These are phyloP conservation scores for Neopelma chrysocephalum DNA, from an alignment of 2,797 vertebrate genomes.

Conservation along the genomic window DNA sequence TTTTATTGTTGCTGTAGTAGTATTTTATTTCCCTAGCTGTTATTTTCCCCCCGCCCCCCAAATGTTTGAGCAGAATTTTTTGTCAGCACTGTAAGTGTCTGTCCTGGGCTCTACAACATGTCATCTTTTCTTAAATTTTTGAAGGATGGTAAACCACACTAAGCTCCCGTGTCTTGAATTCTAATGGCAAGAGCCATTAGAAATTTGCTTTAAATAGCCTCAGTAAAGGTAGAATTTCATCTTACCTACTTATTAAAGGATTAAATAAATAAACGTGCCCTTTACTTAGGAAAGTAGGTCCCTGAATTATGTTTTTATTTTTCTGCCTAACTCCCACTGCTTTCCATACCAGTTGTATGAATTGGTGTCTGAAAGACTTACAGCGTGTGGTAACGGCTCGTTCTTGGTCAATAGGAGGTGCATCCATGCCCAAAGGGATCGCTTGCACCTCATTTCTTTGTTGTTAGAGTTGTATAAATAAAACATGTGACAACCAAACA, in stretches of 20 bases:
- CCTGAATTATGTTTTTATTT: background rate
- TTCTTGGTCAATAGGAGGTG: background rate
- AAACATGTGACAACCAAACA: background rate
- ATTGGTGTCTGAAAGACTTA: background rate
- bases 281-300: background rate
- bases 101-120: background rate
- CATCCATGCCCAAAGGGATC: background rate
- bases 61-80: background rate
- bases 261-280: constrained; percentile 23
- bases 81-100: background rate
- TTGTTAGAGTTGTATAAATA: background rate
- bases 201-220: constrained; percentile 22
- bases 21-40: background rate
- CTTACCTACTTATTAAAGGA: constrained; percentile 21
- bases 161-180: background rate
- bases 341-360: background rate
- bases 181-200: background rate
- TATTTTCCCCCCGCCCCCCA: background rate
- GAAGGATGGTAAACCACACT: background rate
- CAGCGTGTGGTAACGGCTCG: background rate
- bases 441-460: background rate
- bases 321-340: background rate
- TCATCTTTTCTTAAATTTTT: background rate
- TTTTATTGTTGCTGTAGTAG: background rate
- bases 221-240: constrained; percentile 5